These are phyloP conservation scores for Argentina silus DNA, from an alignment of 2,797 vertebrate genomes.

Conservation along the genomic window DNA sequence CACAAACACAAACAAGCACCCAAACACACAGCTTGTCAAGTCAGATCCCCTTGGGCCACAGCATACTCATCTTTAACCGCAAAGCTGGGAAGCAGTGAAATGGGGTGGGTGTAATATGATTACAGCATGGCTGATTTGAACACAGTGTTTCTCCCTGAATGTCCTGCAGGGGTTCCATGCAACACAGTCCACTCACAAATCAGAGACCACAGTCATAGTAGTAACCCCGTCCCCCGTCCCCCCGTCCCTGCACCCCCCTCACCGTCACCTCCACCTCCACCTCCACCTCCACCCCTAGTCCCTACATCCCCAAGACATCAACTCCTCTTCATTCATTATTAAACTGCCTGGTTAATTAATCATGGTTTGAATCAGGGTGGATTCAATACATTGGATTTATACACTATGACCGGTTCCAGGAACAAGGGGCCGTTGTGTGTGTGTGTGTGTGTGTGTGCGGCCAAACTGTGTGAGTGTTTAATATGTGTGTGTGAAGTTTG, in stretches of 20 bases:
- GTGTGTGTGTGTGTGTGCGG: background rate
- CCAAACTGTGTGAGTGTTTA: constrained; percentile 1
- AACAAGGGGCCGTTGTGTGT: background rate
- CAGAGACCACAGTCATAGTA: constrained; percentile 23
- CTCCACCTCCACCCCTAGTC: constrained; percentile 15
- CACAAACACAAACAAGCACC: background rate
- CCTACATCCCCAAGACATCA: constrained; percentile 37
- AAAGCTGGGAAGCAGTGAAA: constrained; percentile 69
- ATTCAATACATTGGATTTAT: constrained; percentile 53
- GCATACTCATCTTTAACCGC: constrained; percentile 44
- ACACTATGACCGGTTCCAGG: constrained; percentile 22
- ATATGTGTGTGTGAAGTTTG: background rate
- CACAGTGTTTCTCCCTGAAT: constrained; percentile 42
- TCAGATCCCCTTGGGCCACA: constrained; percentile 36
- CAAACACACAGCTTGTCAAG: constrained; percentile 24
- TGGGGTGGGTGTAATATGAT: constrained; percentile 69
- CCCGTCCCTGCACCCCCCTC: background rate
- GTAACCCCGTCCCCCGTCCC: background rate
- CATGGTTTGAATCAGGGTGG: constrained; percentile 48
- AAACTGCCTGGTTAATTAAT: constrained; percentile 64
- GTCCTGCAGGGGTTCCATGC: constrained; percentile 45
- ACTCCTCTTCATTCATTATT: constrained; percentile 60
- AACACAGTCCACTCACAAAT: no score
- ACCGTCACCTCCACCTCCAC: constrained; percentile 4
- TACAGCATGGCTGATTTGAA: constrained; percentile 70